Evolutionary conservation across 1,140 invertebrate species (phyloP), one percentile per base, ranked within the genome.

Genomic region (Drosophila novamexicana): DNA sequence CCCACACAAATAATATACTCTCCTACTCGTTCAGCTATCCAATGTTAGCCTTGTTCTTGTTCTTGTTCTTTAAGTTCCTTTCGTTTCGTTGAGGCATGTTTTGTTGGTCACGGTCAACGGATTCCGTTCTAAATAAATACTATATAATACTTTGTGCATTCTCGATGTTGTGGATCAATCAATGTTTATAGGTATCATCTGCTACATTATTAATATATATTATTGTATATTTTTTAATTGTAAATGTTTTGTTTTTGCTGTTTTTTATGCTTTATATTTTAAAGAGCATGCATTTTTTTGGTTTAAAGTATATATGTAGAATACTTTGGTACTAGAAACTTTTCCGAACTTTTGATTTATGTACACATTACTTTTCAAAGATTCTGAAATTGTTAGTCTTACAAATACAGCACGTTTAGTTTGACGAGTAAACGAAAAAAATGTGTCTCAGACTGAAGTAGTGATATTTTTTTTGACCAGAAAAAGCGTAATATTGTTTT

Each of bases 121-220:
- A 75, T 56, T 64, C 58, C 53, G 71, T 66, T 65, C 63, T 49
- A 53, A 18, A 29, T 45, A 45, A 22, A 29, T 42, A 6, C 7
- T 47, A 67, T 63, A 57, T 32, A 62, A 75, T 75, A 59, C 67
- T 81, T 81, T 81, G 78, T 84, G 83, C 79, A 91, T 86, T 85
- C 86, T 91, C 81, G 90, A 86, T 91, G 90, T 91, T 91, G 90
- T 91, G 90, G 88, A 91, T 70, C 57, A 59, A 59, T 90, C 88
- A 83, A 75, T 91, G 90, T 91, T 82, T 59, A 47, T 88, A 90
- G 85, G 85, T 90, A 81, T 82, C 76, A 81, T 68, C 29, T 56
- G 65, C 78, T 61, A 39, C 72, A 75, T 63, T 59, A 50, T 64
- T 69, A 52, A 49, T 7, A 49, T 54, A 53, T 56, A 44, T 79